Conservation (phyloP, 2,888 invertebrate species). For the Drosophila atripex region DNA sequence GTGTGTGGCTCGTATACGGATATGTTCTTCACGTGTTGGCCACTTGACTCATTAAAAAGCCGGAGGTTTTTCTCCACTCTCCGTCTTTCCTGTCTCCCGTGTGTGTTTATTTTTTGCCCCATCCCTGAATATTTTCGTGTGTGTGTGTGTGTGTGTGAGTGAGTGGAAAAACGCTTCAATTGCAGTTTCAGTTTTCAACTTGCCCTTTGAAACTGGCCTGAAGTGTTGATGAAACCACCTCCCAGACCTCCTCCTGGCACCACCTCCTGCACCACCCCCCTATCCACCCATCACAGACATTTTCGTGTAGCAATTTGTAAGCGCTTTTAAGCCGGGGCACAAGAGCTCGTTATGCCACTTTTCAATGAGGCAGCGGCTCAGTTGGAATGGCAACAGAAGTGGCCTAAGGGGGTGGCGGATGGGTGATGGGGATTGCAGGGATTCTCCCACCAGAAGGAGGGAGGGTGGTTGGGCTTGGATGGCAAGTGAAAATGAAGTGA, state of each 20-base stretch:
- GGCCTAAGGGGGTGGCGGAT: background rate
- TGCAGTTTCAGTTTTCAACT: conserved; percentile 76
- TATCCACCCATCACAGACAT: conserved; percentile 38
- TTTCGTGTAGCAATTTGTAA: conserved; percentile 78
- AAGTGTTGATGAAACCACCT: conserved; percentile 68
- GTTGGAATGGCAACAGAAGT: conserved; percentile 28
- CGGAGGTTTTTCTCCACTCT: conserved; percentile 25
- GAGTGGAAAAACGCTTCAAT: conserved; percentile 74
- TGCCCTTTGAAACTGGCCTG: conserved; percentile 48
- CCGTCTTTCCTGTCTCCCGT: conserved; percentile 9
- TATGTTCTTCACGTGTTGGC: conserved; percentile 67
- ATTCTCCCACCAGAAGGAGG: background rate
- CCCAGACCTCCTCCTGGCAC: background rate
- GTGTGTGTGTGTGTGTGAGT: conserved; percentile 3
- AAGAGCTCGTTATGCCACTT: conserved; percentile 79
- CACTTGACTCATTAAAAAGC: conserved; percentile 77
- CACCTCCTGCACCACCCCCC: background rate
- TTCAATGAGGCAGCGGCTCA: conserved; percentile 60
- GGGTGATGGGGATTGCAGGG: background rate
- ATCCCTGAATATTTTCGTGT: background rate
- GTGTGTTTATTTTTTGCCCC: conserved; percentile 3
- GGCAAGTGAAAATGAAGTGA: conserved; percentile 17
- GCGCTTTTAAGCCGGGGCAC: conserved; percentile 76
- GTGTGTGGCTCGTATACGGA: conserved; percentile 6
- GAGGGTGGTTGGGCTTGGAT: background rate